Evolutionary conservation across 2,113 vertebrate species (phyloP).

Genomic region (Sorex araneus): DNA sequence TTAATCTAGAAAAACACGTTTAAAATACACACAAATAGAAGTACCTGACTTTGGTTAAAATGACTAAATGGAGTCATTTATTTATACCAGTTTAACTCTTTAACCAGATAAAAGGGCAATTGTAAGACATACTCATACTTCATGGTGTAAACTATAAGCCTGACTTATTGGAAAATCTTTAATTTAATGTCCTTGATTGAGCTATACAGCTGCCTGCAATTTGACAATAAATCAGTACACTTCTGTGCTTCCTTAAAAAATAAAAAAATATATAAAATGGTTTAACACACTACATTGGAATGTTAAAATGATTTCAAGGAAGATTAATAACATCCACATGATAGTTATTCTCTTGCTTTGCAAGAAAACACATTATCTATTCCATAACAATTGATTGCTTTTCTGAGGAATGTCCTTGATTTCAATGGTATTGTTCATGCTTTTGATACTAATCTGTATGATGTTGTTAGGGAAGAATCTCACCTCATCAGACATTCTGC

Average conservation of each 20-base stretch:
- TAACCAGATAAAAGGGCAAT: background rate
- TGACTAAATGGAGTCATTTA: background rate
- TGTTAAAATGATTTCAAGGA: constrained; percentile 77
- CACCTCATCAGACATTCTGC: constrained; percentile 80
- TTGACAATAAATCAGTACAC: constrained; percentile 51
- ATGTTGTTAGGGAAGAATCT: constrained; percentile 69
- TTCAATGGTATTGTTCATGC: constrained; percentile 66
- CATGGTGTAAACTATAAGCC: background rate
- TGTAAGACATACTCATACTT: constrained; percentile 56
- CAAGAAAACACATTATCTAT: constrained; percentile 79
- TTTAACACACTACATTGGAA: constrained; percentile 68
- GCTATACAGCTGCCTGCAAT: constrained; percentile 10
- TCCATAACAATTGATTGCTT: constrained; percentile 73
- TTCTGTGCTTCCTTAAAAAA: constrained; percentile 50
- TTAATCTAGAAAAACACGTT: background rate
- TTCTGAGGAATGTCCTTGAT: constrained; percentile 74
- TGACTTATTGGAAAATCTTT: constrained; percentile 58
- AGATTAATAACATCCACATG: constrained; percentile 73
- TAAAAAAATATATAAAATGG: constrained; percentile 31
- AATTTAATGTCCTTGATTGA: constrained; percentile 67
- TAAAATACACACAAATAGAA: background rate
- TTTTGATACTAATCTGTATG: constrained; percentile 82
- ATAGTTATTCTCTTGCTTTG: constrained; percentile 61
- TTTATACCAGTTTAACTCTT: background rate
- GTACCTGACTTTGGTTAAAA: background rate